Evolutionary conservation across 2,113 vertebrate species (phyloP).

Genomic region (Melanerpes formicivorus): DNA sequence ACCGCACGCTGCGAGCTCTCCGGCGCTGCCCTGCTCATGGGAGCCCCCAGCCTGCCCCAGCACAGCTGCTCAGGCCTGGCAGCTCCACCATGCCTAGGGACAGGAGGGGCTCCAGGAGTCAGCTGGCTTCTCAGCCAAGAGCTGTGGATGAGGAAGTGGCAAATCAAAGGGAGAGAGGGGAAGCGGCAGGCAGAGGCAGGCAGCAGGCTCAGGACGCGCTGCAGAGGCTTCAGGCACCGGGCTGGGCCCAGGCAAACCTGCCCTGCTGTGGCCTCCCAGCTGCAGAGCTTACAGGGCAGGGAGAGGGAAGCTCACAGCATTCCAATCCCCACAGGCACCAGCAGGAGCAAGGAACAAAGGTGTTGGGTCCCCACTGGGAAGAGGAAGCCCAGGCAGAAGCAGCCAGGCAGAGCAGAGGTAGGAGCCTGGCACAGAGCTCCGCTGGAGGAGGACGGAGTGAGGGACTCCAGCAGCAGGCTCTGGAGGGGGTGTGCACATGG

Average conservation of each 20-base stretch:
- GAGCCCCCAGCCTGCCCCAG: background rate
- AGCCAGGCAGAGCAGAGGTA: background rate
- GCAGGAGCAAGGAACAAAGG: background rate
- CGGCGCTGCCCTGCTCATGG: background rate
- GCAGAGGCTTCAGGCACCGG: background rate
- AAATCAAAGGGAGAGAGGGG: background rate
- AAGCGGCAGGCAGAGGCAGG: background rate
- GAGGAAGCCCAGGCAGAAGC: fast-evolving
- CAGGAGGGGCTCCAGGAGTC: background rate
- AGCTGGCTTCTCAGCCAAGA: background rate
- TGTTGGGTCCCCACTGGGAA: background rate
- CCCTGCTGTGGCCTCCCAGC: background rate
- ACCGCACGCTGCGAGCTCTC: background rate
- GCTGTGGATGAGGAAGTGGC: fast-evolving
- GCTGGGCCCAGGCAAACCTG: background rate
- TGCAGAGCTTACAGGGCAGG: background rate
- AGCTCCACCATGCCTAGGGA: fast-evolving
- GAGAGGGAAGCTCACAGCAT: background rate
- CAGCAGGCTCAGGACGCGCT: background rate
- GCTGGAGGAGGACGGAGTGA: background rate
- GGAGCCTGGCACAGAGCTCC: background rate
- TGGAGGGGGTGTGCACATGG: background rate
- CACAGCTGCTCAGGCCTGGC: fast-evolving
- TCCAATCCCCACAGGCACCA: background rate
- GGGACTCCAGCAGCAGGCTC: background rate